These are phyloP conservation scores for Amphipoea oculea DNA, from an alignment of 2,888 invertebrate genomes.

Conservation along the genomic window DNA sequence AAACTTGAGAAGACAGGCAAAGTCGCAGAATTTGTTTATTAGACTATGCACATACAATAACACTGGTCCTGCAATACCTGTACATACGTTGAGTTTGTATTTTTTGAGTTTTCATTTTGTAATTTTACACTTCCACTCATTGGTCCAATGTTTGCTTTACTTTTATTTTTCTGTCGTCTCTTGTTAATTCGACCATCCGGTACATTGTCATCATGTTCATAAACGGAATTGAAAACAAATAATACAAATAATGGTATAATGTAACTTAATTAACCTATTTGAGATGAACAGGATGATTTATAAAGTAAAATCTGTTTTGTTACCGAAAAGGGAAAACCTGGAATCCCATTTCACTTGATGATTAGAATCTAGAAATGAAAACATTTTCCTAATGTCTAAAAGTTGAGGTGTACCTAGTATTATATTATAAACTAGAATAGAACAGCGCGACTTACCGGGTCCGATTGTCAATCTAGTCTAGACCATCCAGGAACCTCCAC, in stretches of 20 bases:
- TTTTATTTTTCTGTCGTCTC: constrained; percentile 67
- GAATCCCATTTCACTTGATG: background rate
- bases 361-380: background rate
- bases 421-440: background rate
- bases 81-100: constrained; percentile 80
- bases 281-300: background rate
- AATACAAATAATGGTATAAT: background rate
- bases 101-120: constrained; percentile 45
- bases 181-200: constrained; percentile 64
- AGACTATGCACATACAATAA: constrained; percentile 19
- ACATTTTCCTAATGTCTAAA: background rate
- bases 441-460: background rate
- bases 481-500: background rate
- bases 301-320: background rate
- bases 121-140: constrained; percentile 62
- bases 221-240: constrained; percentile 6
- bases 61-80: constrained; percentile 61
- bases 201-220: constrained; percentile 57
- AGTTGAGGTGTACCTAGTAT: background rate
- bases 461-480: background rate
- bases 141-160: constrained; percentile 70
- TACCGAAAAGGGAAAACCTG: background rate
- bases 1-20: background rate
- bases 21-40: background rate
- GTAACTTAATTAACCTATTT: background rate